A percentile compares a stretch with the other conserved stretches of the same genome.
Evolutionary conservation across 2,113 vertebrate genomes (phyloP).

Genomic region (Pseudopipra pipra): DNA sequence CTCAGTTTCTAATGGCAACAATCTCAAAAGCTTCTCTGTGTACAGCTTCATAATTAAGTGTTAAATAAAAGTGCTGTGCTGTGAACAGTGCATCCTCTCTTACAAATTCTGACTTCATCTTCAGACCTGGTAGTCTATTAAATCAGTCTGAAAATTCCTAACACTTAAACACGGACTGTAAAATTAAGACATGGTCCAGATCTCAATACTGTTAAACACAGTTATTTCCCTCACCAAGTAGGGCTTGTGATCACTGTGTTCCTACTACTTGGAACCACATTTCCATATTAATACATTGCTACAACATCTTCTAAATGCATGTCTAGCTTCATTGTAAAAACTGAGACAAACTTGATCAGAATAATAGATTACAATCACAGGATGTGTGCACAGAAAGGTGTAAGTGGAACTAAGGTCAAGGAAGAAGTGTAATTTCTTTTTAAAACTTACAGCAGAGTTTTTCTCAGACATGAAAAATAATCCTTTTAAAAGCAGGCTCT

Average conservation of each 20-base stretch:
- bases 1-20: slow-evolving; percentile 84
- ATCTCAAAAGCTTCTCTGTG: slow-evolving; percentile 69
- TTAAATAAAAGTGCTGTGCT: slow-evolving; percentile 55
- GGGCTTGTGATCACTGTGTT: slow-evolving; percentile 57
- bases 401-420: neutral
- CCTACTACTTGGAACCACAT: slow-evolving; percentile 65
- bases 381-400: neutral
- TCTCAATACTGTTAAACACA: slow-evolving; percentile 44
- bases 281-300: neutral
- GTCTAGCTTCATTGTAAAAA: neutral
- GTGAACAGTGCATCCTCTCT: slow-evolving; percentile 7
- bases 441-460: neutral
- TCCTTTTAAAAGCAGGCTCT: neutral
- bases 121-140: slow-evolving; percentile 35
- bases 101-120: slow-evolving; percentile 60
- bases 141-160: slow-evolving; percentile 43
- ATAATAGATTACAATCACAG: neutral
- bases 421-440: neutral
- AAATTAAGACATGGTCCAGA: slow-evolving; percentile 61
- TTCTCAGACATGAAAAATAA: neutral
- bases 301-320: neutral
- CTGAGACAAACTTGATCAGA: neutral
- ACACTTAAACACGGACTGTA: slow-evolving; percentile 13
- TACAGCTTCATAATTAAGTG: slow-evolving; percentile 63
- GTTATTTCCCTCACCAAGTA: slow-evolving; percentile 6